phyloP scores from a whole-genome alignment of 1,140 invertebrate species.

The Aphidius ervi region DNA sequence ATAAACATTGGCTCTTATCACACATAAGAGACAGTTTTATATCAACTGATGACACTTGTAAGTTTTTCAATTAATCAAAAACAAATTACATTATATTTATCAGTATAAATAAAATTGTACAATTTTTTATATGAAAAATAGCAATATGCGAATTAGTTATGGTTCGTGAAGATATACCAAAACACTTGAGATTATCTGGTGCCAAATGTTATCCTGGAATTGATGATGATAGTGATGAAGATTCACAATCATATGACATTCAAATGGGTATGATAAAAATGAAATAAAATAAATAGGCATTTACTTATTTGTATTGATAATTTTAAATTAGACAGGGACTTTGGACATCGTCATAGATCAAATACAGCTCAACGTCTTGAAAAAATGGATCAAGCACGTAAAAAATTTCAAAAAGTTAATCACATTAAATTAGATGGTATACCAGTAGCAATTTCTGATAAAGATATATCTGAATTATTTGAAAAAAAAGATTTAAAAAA shows the following conservation, averaged over 20 bases:
- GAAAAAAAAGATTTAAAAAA: conserved; percentile 51
- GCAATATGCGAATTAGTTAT: conserved; percentile 76
- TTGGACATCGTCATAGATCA: conserved; percentile 65
- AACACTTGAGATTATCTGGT: conserved; percentile 55
- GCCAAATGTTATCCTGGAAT: conserved; percentile 70
- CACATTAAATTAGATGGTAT: conserved; percentile 72
- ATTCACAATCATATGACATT: conserved; percentile 67
- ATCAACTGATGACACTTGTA: conserved; percentile 90
- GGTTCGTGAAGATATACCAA: conserved; percentile 68
- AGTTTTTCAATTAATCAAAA: conserved; percentile 7
- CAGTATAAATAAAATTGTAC: no score
- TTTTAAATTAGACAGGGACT: conserved; percentile 52
- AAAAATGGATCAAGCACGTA: conserved; percentile 81
- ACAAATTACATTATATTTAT: conserved; percentile 16
- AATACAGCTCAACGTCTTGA: conserved; percentile 88
- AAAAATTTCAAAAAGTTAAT: conserved; percentile 73
- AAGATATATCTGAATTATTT: conserved; percentile 69
- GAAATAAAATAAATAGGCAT: conserved; percentile 4
- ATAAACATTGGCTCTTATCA: conserved; percentile 85
- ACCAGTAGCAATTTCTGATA: conserved; percentile 49
- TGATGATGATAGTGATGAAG: conserved; percentile 72
- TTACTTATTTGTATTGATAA: neutral
- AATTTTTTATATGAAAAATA: conserved; percentile 20
- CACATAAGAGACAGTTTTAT: conserved; percentile 92
- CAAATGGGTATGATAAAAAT: conserved; percentile 57